Evolutionary conservation across 2,888 invertebrate species (phyloP).

Genomic region (Cistogaster globosa): DNA sequence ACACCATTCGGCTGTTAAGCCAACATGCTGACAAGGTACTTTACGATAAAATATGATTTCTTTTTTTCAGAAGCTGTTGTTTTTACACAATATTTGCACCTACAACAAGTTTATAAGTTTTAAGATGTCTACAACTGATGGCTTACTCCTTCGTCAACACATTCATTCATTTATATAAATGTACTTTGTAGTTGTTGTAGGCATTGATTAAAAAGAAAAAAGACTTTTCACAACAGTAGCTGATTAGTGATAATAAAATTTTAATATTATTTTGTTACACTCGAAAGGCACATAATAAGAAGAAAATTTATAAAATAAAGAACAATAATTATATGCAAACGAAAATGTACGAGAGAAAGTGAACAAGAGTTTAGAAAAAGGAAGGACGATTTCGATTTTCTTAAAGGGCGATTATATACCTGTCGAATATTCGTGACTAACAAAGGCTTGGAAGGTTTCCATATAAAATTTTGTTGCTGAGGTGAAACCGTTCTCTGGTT

Average conservation of each 20-base stretch:
- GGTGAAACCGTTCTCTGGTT: no score
- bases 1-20: slow-evolving; percentile 44
- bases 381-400: no score
- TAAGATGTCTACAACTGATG: slow-evolving; percentile 62
- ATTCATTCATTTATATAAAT: slow-evolving; percentile 55
- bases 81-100: slow-evolving; percentile 56
- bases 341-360: background rate
- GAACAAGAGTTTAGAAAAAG: no score
- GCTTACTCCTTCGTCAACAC: slow-evolving; percentile 33
- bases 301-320: background rate
- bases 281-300: background rate
- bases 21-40: slow-evolving; percentile 58
- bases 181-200: slow-evolving; percentile 29
- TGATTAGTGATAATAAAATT: slow-evolving; percentile 39
- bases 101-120: slow-evolving; percentile 69
- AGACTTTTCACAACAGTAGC: slow-evolving; percentile 53
- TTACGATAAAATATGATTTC: slow-evolving; percentile 40
- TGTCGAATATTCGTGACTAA: no score
- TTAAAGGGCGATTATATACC: no score
- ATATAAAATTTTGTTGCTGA: no score
- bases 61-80: slow-evolving; percentile 23
- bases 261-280: slow-evolving; percentile 33
- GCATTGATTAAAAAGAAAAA: slow-evolving; percentile 10
- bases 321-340: background rate
- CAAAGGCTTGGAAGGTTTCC: no score